Conservation (phyloP, 2,113 vertebrate genomes). For the Bubalus kerabau region DNA sequence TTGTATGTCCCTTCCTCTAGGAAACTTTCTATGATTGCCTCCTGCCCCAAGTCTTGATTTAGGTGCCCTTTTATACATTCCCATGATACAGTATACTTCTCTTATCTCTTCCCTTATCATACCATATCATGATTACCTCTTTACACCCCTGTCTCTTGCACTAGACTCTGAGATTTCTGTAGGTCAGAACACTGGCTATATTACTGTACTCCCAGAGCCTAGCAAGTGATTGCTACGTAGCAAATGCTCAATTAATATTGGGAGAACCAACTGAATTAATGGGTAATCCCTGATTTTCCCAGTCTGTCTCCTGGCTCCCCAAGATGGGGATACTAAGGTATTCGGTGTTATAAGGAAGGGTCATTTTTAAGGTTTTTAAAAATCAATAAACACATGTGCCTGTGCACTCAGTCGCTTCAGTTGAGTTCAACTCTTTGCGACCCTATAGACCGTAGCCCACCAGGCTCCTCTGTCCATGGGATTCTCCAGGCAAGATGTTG, state of each 20-base stretch:
- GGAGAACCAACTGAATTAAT: background rate
- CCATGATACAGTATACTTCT: background rate
- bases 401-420: background rate
- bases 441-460: background rate
- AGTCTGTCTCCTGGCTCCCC: background rate
- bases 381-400: background rate
- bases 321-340: background rate
- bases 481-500: background rate
- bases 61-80: background rate
- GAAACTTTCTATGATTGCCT: background rate
- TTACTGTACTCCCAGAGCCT: background rate
- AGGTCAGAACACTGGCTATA: background rate
- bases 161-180: background rate
- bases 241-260: background rate
- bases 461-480: background rate
- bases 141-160: background rate
- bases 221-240: background rate
- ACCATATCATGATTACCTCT: background rate
- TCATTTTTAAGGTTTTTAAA: background rate
- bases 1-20: background rate
- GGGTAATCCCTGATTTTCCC: background rate
- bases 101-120: background rate
- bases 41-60: background rate
- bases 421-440: rapidly evolving
- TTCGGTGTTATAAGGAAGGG: background rate